phyloP scores from a whole-genome alignment of 92 coral and sea anemone genomes.

The Heteractis magnifica region DNA sequence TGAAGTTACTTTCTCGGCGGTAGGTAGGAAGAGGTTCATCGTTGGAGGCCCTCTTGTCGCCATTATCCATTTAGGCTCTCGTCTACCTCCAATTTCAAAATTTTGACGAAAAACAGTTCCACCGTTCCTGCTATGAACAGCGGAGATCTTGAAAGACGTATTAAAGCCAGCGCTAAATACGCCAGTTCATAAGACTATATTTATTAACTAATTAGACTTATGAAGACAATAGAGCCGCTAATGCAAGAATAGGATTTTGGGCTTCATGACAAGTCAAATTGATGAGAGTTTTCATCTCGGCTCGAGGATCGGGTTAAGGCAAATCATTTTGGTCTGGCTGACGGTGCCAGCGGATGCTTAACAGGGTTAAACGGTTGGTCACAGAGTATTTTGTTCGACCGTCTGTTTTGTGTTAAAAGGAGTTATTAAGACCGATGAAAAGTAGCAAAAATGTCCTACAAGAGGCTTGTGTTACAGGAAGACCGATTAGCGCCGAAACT shows the following conservation, averaged over 20 bases:
- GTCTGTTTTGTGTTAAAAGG: conserved; percentile 35
- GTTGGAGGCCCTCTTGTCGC: conserved; percentile 40
- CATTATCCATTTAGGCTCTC: conserved; percentile 18
- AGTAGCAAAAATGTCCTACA: conserved; percentile 25
- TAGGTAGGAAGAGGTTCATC: conserved; percentile 18
- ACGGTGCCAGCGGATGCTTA: conserved; percentile 31
- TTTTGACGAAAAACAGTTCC: conserved; percentile 47
- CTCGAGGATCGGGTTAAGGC: conserved; percentile 16
- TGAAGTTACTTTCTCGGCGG: conserved; percentile 33
- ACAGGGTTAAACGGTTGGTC: conserved; percentile 50
- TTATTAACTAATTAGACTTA: conserved; percentile 15
- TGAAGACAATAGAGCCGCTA: conserved; percentile 20
- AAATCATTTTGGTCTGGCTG: conserved; percentile 15
- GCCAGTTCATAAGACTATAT: background rate
- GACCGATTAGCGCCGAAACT: background rate
- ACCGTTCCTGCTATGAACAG: background rate
- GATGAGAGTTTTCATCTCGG: conserved; percentile 35
- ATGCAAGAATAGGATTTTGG: conserved; percentile 11
- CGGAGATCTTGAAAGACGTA: conserved; percentile 2
- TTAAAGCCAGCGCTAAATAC: background rate
- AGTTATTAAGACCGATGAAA: conserved; percentile 45
- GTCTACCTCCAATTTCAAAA: conserved; percentile 10
- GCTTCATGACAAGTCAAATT: conserved; percentile 25
- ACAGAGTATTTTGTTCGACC: background rate
- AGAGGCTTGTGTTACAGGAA: conserved; percentile 34